A percentile compares a stretch with the other conserved stretches of the same genome.
These are phyloP conservation scores for Eudemis profundana DNA, from an alignment of 2,888 invertebrate genomes.

Conservation along the genomic window DNA sequence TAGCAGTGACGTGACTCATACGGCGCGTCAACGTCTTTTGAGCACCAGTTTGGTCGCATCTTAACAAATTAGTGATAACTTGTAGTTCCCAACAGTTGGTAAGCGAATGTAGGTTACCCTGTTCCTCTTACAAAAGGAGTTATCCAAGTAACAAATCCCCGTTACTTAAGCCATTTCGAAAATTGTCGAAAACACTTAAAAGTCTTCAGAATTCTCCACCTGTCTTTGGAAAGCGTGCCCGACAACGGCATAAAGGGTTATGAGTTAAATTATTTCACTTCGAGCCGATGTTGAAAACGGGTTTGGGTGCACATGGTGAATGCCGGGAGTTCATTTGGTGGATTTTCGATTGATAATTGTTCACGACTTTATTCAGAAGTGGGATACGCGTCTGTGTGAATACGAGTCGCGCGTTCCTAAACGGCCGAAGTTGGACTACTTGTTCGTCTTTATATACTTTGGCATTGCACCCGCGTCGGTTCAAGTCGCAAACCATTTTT, in stretches of 20 bases:
- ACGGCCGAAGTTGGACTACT: too few species aligned
- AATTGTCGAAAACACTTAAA: background rate
- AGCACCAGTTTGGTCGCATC: too few species aligned
- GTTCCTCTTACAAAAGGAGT: background rate
- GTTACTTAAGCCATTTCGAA: background rate
- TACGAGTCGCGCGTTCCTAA: too few species aligned
- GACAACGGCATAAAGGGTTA: background rate
- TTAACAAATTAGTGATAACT: too few species aligned
- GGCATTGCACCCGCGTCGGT: too few species aligned
- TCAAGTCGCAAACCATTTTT: too few species aligned
- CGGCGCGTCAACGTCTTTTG: too few species aligned
- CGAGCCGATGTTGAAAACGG: background rate
- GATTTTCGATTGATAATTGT: background rate
- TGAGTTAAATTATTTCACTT: background rate
- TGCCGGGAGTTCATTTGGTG: background rate
- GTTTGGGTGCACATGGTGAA: background rate
- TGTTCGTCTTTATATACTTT: too few species aligned
- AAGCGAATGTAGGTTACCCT: constrained; percentile 19
- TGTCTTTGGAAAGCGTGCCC: constrained; percentile 23
- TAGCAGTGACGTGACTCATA: too few species aligned
- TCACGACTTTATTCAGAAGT: background rate
- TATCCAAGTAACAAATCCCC: background rate
- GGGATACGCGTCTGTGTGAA: too few species aligned
- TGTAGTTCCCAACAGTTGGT: constrained; percentile 8
- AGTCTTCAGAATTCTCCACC: constrained; percentile 29